Conservation (phyloP, 2,113 vertebrate genomes). For the Rhinopithecus roxellana region DNA sequence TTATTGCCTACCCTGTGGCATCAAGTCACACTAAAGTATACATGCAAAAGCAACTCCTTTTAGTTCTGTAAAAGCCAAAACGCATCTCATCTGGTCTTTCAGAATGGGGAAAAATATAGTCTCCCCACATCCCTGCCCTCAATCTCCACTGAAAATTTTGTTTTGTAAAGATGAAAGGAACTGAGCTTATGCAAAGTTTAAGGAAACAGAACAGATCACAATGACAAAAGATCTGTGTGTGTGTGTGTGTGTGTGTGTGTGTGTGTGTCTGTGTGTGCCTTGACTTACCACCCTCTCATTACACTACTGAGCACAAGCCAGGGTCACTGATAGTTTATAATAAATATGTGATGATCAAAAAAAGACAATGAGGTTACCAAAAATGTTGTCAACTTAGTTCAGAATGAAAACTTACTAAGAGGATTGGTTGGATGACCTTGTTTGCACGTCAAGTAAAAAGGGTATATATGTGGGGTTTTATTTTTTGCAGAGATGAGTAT, state of each 20-base stretch:
- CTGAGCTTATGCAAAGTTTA: not conserved
- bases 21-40: not conserved
- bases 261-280: too few species aligned
- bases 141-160: not conserved
- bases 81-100: not conserved
- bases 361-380: not conserved
- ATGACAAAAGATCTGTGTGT: not conserved
- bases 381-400: not conserved
- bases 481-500: not conserved
- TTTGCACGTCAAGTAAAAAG: not conserved
- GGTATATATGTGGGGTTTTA: not conserved
- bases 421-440: not conserved
- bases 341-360: not conserved
- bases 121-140: not conserved
- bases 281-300: not conserved
- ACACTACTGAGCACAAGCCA: not conserved
- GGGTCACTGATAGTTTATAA: not conserved
- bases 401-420: not conserved
- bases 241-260: too few species aligned
- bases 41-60: not conserved
- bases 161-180: not conserved
- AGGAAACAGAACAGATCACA: not conserved
- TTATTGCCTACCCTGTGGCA: not conserved
- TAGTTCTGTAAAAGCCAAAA: constrained; percentile 13
- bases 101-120: not conserved